These are phyloP conservation scores for Gisinianus flammeolus DNA, from an alignment of 2,888 invertebrate species.

Conservation along the genomic window DNA sequence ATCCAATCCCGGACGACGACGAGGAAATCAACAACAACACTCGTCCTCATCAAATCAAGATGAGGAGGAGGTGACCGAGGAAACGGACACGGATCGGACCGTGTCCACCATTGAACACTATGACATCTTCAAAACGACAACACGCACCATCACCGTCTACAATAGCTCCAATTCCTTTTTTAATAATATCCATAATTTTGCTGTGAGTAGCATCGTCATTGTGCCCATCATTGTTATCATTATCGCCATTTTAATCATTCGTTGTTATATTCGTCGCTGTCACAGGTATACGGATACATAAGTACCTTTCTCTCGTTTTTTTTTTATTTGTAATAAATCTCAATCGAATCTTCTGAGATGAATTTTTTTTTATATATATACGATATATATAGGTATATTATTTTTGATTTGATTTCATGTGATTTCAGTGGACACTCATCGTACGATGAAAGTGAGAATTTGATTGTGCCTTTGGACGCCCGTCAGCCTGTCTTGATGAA, in stretches of 20 bases:
- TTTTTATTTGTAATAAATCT: too few species aligned
- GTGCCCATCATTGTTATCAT: constrained; percentile 28
- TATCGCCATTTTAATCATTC: constrained; percentile 20
- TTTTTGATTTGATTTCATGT: not conserved
- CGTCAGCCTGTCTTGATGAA: constrained; percentile 27
- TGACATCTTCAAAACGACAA: constrained; percentile 27
- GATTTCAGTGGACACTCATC: constrained; percentile 10
- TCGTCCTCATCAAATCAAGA: not conserved
- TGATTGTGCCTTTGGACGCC: constrained; percentile 31
- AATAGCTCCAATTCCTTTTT: constrained; percentile 17
- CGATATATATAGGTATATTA: not conserved
- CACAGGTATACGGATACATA: constrained; percentile 15
- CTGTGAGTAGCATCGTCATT: constrained; percentile 25
- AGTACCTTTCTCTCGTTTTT: too few species aligned
- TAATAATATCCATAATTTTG: constrained; percentile 11
- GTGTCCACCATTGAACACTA: constrained; percentile 2
- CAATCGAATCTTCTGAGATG: too few species aligned
- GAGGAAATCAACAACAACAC: not conserved
- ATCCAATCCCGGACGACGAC: not conserved
- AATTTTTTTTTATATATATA: too few species aligned
- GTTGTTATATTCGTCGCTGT: constrained; percentile 31
- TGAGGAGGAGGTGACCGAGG: not conserved
- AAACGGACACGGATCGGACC: not conserved
- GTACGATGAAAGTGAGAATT: constrained; percentile 26
- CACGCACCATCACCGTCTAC: constrained; percentile 11